These are phyloP conservation scores for Drosophila greeni DNA, from an alignment of 2,888 invertebrate genomes.

Conservation along the genomic window DNA sequence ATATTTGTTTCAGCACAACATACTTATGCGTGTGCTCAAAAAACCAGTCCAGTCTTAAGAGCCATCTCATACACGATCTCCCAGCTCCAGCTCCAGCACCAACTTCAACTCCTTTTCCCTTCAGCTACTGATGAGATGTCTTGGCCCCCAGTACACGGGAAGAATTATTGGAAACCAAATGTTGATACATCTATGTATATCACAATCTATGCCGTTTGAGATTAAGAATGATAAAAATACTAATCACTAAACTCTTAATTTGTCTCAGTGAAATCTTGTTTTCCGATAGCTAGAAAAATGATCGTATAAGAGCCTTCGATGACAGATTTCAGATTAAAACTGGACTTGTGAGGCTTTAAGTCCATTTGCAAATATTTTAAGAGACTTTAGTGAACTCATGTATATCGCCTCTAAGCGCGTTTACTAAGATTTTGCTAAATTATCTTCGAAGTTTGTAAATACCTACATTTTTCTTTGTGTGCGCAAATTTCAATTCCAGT, in stretches of 20 bases:
- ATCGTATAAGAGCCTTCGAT: background rate
- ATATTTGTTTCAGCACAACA: conserved; percentile 2
- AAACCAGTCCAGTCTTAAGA: conserved; percentile 37
- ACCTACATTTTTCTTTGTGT: background rate
- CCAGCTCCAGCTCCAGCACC: conserved; percentile 10
- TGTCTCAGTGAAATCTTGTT: background rate
- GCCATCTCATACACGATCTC: conserved; percentile 30
- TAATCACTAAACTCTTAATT: background rate
- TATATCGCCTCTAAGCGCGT: background rate
- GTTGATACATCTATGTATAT: background rate
- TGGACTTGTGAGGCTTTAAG: no score
- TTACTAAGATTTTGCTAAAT: background rate
- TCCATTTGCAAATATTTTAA: no score
- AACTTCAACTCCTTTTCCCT: conserved; percentile 10
- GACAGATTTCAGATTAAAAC: background rate
- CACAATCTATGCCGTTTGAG: background rate
- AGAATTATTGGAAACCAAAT: background rate
- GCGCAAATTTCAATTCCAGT: conserved; percentile 34
- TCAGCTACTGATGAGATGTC: conserved; percentile 30
- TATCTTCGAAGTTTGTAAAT: background rate
- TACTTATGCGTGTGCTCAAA: conserved; percentile 13
- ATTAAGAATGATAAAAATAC: background rate
- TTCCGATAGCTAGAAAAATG: background rate
- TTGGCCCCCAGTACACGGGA: conserved; percentile 8
- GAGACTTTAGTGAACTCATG: no score